These are phyloP conservation scores for Cheilosia grossa DNA, from an alignment of 2,888 invertebrate species.

Conservation along the genomic window DNA sequence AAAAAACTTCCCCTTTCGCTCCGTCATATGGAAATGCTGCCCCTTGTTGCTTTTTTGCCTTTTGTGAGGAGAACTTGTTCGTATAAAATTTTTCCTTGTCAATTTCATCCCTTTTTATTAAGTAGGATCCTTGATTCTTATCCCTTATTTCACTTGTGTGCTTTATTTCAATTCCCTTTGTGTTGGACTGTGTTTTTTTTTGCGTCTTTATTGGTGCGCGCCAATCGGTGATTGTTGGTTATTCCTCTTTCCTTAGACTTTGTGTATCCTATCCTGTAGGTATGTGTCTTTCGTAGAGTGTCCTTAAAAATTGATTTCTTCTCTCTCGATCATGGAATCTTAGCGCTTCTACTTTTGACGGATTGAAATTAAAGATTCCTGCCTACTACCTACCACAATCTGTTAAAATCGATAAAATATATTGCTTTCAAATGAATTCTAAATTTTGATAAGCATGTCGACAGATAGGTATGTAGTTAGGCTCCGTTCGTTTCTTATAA, in stretches of 20 bases:
- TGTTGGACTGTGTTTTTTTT: constrained; percentile 40
- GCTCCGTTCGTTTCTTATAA: constrained; percentile 39
- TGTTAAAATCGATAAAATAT: constrained; percentile 38
- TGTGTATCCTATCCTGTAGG: constrained; percentile 45
- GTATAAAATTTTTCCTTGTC: constrained; percentile 24
- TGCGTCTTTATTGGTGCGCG: constrained; percentile 63
- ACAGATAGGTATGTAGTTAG: constrained; percentile 4
- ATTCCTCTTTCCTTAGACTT: constrained; percentile 45
- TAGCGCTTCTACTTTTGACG: constrained; percentile 33
- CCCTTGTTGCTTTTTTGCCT: constrained; percentile 72
- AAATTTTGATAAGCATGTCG: constrained; percentile 29
- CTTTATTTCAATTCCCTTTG: constrained; percentile 62
- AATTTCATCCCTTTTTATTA: constrained; percentile 71
- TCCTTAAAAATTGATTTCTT: constrained; percentile 52
- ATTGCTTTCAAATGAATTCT: constrained; percentile 22
- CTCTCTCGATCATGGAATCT: constrained; percentile 17
- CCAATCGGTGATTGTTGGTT: constrained; percentile 71
- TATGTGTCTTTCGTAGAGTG: constrained; percentile 33
- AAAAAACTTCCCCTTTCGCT: constrained; percentile 69
- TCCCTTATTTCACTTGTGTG: constrained; percentile 61
- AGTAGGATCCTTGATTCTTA: constrained; percentile 72
- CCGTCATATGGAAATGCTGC: constrained; percentile 67
- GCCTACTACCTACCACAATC: not conserved
- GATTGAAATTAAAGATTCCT: constrained; percentile 15
- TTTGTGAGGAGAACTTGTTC: constrained; percentile 60